Conservation (phyloP, 2,888 invertebrate species). For the Andrena hattorfiana region DNA sequence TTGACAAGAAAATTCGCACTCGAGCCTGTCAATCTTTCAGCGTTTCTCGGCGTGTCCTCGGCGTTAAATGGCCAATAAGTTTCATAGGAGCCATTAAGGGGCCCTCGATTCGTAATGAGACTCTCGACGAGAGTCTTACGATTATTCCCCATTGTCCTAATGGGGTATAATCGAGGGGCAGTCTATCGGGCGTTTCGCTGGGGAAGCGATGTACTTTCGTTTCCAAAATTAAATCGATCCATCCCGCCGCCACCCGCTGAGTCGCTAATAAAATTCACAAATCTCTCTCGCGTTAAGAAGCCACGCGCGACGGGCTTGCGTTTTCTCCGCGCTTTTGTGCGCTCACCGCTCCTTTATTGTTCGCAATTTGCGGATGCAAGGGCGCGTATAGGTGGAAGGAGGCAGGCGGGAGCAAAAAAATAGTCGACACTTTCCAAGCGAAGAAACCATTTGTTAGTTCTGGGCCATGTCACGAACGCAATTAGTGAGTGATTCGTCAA, state of each 20-base stretch:
- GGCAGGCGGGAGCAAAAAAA: constrained; percentile 36
- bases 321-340: not conserved
- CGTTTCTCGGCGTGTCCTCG: constrained; percentile 65
- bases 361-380: not conserved
- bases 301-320: not conserved
- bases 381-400: constrained; percentile 15
- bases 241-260: too few relatives aligned
- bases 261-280: not conserved
- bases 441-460: constrained; percentile 81
- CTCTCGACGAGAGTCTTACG: constrained; percentile 79
- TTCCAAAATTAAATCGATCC: not conserved
- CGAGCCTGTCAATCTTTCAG: constrained; percentile 74
- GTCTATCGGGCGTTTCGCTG: constrained; percentile 47
- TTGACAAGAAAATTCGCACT: constrained; percentile 75
- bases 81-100: constrained; percentile 74
- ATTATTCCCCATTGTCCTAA: constrained; percentile 81
- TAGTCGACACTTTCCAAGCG: constrained; percentile 71
- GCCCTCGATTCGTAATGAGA: constrained; percentile 82
- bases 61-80: constrained; percentile 81
- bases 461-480: constrained; percentile 84
- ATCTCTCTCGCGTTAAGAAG: not conserved
- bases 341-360: not conserved
- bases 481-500: constrained; percentile 85
- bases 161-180: constrained; percentile 72
- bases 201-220: not conserved